Percentiles rank a stretch among this genome's conserved stretches.
These are phyloP conservation scores for Blera fallax DNA, from an alignment of 2,888 invertebrate species.

Conservation along the genomic window DNA sequence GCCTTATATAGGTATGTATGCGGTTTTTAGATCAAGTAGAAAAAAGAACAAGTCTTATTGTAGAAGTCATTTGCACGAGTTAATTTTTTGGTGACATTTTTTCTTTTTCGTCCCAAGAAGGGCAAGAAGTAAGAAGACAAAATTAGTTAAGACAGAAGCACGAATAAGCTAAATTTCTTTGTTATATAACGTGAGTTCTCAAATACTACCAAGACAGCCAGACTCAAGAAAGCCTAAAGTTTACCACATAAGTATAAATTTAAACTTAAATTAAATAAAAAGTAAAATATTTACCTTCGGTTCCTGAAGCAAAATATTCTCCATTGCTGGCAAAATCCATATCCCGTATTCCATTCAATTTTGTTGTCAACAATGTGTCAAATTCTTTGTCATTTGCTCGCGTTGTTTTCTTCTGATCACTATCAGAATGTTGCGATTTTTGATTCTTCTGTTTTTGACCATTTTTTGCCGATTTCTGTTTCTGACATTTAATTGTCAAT, in stretches of 20 bases:
- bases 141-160: no score
- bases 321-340: conserved; percentile 66
- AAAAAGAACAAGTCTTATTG: neutral
- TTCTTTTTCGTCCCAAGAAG: no score
- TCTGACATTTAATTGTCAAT: conserved; percentile 65
- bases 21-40: neutral
- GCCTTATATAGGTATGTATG: neutral
- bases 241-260: no score
- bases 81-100: neutral
- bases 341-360: conserved; percentile 59
- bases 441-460: conserved; percentile 52
- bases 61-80: neutral
- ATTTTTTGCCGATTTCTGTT: conserved; percentile 64
- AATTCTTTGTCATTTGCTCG: conserved; percentile 44
- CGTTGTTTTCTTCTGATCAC: conserved; percentile 36
- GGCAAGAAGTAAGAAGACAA: no score
- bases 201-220: no score
- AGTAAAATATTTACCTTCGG: conserved; percentile 46
- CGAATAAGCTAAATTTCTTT: no score
- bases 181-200: no score
- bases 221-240: no score
- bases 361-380: conserved; percentile 49
- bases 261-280: neutral
- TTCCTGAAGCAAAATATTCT: conserved; percentile 72
- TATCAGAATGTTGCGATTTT: conserved; percentile 37